Percentiles rank a stretch among this genome's conserved stretches.
Conservation (phyloP, 1,140 invertebrate species). For the Drosophila athabasca region DNA sequence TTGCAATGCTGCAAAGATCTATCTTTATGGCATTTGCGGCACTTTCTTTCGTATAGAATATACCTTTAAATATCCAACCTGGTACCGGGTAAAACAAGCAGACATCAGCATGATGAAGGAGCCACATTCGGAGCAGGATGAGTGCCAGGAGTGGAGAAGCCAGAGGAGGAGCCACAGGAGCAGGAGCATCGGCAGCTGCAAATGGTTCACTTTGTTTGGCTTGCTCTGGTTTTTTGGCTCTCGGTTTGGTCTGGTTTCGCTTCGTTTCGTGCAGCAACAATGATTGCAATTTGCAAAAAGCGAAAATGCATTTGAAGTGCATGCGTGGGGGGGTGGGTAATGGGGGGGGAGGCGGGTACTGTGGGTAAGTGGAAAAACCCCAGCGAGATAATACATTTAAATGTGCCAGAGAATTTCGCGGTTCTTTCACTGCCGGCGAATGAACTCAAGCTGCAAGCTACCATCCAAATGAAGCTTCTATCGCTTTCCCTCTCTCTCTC, state of each 20-base stretch:
- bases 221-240: conserved; percentile 37
- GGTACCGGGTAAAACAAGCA: conserved; percentile 22
- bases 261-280: conserved; percentile 52
- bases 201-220: conserved; percentile 43
- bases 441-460: conserved; percentile 26
- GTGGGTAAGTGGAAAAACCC: conserved; percentile 17
- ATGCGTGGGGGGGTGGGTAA: conserved; percentile 1
- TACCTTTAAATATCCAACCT: too few species aligned
- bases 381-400: conserved; percentile 66
- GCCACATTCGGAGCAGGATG: conserved; percentile 16
- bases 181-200: conserved; percentile 5
- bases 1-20: too few species aligned
- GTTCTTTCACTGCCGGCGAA: conserved; percentile 29
- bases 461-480: background rate
- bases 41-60: too few species aligned
- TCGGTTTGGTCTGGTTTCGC: conserved; percentile 29
- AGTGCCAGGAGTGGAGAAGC: background rate
- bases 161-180: background rate
- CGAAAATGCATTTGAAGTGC: conserved; percentile 68
- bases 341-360: background rate
- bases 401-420: conserved; percentile 51
- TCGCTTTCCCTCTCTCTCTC: conserved; percentile 8
- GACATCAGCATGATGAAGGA: conserved; percentile 52
- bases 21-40: too few species aligned
- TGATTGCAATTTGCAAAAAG: conserved; percentile 76